Conservation (phyloP, 2,888 invertebrate species). For the Ochropleura plecta region DNA sequence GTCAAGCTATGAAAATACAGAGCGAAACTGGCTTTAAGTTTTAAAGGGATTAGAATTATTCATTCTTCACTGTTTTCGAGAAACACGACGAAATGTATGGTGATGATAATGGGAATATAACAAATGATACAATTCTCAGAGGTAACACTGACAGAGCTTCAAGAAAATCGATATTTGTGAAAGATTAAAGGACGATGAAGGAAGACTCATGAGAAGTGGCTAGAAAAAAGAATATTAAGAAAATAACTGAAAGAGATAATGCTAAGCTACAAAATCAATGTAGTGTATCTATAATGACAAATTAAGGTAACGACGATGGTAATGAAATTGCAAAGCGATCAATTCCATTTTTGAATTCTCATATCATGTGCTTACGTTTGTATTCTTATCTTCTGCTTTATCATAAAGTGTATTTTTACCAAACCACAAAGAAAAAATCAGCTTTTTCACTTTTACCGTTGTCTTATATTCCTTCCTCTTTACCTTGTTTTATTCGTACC, state of each 20-base stretch:
- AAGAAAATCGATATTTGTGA: neutral
- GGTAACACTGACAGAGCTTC: neutral
- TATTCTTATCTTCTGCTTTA: neutral
- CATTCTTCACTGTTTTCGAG: conserved; percentile 24
- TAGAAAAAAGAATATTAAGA: too few species aligned
- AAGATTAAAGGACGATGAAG: neutral
- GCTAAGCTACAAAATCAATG: too few species aligned
- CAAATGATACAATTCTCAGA: neutral
- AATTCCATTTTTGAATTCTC: neutral
- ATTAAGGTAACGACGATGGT: neutral
- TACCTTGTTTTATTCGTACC: conserved; percentile 14
- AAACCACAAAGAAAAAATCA: neutral
- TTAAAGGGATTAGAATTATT: conserved; percentile 39
- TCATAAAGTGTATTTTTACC: neutral
- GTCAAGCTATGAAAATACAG: conserved; percentile 30
- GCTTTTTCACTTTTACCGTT: neutral
- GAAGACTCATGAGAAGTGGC: too few species aligned
- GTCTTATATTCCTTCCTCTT: too few species aligned
- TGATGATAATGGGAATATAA: neutral
- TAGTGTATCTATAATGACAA: neutral
- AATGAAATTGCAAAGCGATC: neutral
- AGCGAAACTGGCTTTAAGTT: conserved; percentile 15
- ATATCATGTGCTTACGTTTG: neutral
- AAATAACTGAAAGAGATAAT: too few species aligned
- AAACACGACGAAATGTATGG: neutral